Percentiles rank a stretch among this genome's conserved stretches.
Conservation (phyloP, 2,113 vertebrate species). For the western clawed frog (Xenopus tropicalis) region UCB_Xtro_10.0 CM004446.2:75604001-75604500, state of each 20-base stretch:
- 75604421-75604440: slow-evolving; percentile 95
- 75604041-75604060: too few relatives aligned
- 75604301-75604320: neutral
- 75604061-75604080: too few relatives aligned
- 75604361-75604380: slow-evolving; percentile 67
- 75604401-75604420: slow-evolving; percentile 92
- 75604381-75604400: slow-evolving; percentile 96
- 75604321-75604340: neutral
- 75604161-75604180: neutral
- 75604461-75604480: too few relatives aligned
- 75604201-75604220: slow-evolving; percentile 89
- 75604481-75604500: too few relatives aligned
- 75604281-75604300: slow-evolving; percentile 57
- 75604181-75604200: neutral
- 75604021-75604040: too few relatives aligned
- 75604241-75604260: slow-evolving; percentile 98
- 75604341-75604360: neutral
- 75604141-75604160: too few relatives aligned
- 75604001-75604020: too few relatives aligned
- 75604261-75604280: slow-evolving; percentile 99
- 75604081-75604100: too few relatives aligned
- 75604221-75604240: slow-evolving; percentile 93
- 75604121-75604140: too few relatives aligned
- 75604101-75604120: too few relatives aligned
- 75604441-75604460: neutral